Conservation (phyloP, 2,113 vertebrate species). For the Herpetotheres cachinnans region DNA sequence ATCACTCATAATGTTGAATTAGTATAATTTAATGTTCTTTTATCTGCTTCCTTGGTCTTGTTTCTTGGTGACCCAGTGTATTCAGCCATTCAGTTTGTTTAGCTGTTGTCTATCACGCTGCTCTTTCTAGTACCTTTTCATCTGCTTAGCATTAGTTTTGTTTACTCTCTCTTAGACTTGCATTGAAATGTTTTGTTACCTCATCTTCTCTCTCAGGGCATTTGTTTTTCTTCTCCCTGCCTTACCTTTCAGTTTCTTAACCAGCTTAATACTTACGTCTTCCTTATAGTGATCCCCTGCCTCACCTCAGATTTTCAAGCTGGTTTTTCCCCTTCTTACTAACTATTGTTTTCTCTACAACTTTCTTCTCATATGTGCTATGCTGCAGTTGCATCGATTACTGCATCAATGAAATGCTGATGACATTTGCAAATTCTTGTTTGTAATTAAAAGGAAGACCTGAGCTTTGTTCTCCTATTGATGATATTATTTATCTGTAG, state of each 20-base stretch:
- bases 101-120: background rate
- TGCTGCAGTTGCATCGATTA: background rate
- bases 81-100: background rate
- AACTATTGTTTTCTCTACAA: background rate
- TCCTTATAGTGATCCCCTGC: background rate
- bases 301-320: background rate
- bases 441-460: background rate
- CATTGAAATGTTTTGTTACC: background rate
- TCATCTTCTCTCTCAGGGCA: background rate
- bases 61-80: background rate
- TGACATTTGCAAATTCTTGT: background rate
- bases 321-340: background rate
- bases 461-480: background rate
- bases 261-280: background rate
- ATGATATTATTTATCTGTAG: background rate
- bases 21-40: background rate
- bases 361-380: background rate
- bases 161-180: background rate
- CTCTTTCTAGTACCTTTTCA: background rate
- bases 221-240: background rate
- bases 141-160: background rate
- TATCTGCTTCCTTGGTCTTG: background rate
- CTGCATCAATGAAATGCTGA: background rate
- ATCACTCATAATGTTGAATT: background rate
- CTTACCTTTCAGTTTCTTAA: slow-evolving; percentile 46